Base-by-base conservation (phyloP, 2,888 invertebrate species). In the Acronicta leporina region DNA sequence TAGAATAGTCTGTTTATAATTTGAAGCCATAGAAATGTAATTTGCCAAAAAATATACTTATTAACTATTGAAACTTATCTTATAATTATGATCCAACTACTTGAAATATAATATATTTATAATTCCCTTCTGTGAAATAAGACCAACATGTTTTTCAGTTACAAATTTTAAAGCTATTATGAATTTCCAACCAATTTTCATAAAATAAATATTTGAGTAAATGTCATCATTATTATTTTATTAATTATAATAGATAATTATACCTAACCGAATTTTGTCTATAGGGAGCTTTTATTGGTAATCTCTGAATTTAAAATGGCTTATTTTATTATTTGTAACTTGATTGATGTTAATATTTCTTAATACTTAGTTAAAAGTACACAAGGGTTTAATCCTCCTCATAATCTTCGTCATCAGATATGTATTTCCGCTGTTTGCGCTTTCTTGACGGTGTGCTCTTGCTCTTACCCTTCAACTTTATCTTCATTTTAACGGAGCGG, bases 401-500 rank as follows among this genome's bases (percentile, higher is more conserved):
- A 52, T 95, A 96, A 64, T 96, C 96, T 43, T 96, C 96, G 42
- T 96, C 96, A 52, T 96, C 96, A 5, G 96, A 96, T 71, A 96
- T 95, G 82, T 95, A 96, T 82, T 96, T 96, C 70, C 95, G 95
- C 55, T 94, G 94, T 73, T 96, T 94, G 73, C 95, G 94, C 75
- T 96, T 95, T 46, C 95, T 88, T 0, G 95, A 94, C 5, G 95
- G 95, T 3, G 95, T 94, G 55, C 90, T 91, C 74, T 95, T 95
- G 63, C 86, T 86, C 73, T 94, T 94, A 33, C 92, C 92, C 77
- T 96, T 96, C 56, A 97, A 85, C 86, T 97, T 97, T 35, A 97
- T 95, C 86, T 97, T 97, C 96, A 97, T 97, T 89, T 96, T 96
- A 5, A 97, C 96, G 0, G 95, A 95, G 44, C 95, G 89, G 62